Evolutionary conservation across 2,797 vertebrate genomes (phyloP), one percentile per base, ranked within the genome.

Genomic region (Falco novaeseelandiae): DNA sequence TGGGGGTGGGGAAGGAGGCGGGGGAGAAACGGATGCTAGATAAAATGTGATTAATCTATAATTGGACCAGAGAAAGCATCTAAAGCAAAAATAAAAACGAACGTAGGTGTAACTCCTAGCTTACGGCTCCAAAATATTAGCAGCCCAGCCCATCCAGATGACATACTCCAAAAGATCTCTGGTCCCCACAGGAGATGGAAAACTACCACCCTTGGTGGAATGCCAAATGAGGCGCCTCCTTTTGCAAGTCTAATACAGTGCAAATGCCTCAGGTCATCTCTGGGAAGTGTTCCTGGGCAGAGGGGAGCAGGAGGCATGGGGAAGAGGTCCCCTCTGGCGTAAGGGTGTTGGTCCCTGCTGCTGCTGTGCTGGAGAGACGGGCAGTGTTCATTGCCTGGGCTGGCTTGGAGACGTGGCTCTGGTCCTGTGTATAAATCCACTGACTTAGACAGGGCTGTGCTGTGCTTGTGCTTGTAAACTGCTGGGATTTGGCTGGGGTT

Each of bases 31-130:
- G 86, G 90, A 93, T 93, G 95, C 51, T 19, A 88, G 90, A 91
- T 90, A 52, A 84, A 86, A 92, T 90, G 96, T 79, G 96, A 96
- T 97, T 96, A 90, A 94, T 96, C 97, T 96, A 96, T 89, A 96
- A 96, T 95, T 96, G 96, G 96, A 92, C 80, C 30, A 38, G 89
- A 85, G 79, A 71, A 94, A 89, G 78, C 82, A 89, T 94, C 83
- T 74, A 22, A 83, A 85, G 94, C 55, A 78, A 95, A 97, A 97
- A 97, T 96, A 96, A 94, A 94, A 93, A 61, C 6, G 34, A 51
- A 87, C 69, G 96, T 96, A 70, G 97, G 97, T 92, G 97, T 71
- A 89, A 80, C 87, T 95, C 73, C 71, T 89, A 42, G 94, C 96
- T 94, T 9, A 51, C 77, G 83, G 93, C 96, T 95, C 92, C 88